A percentile compares a stretch with the other conserved stretches of the same genome.
Conservation (phyloP, 30 jellyfish, hydroid and myxozoan genomes). For the Turritopsis rubra region DNA sequence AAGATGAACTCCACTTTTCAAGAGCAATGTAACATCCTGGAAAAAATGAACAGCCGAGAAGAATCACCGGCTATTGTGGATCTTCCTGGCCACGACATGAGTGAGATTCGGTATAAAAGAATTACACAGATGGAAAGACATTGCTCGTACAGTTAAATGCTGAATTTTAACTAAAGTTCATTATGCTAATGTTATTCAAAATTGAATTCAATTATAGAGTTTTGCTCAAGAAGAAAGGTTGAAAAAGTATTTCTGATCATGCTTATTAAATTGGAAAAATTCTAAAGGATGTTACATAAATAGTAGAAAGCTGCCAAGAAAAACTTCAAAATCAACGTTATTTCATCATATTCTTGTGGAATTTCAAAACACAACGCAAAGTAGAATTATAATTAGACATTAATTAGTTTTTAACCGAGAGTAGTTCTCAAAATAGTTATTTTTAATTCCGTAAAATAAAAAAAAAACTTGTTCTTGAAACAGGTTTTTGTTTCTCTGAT, state of each 20-base stretch:
- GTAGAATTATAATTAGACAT: background rate
- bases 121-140: slow-evolving; percentile 5
- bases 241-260: too few relatives aligned
- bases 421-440: too few relatives aligned
- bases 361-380: background rate
- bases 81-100: background rate
- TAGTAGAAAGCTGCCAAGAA: too few relatives aligned
- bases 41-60: background rate
- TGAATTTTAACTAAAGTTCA: background rate
- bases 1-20: slow-evolving; percentile 11
- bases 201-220: background rate
- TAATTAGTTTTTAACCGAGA: background rate
- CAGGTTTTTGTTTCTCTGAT: too few relatives aligned
- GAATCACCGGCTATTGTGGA: slow-evolving; percentile 18
- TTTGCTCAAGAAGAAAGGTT: too few relatives aligned
- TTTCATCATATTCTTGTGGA: background rate
- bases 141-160: background rate
- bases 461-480: background rate
- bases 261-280: too few relatives aligned
- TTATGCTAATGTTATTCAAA: too few relatives aligned
- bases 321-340: background rate
- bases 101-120: background rate
- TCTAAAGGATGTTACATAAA: too few relatives aligned
- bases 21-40: background rate
- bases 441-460: background rate